Evolutionary conservation across 30 jellyfish, hydroid and myxozoan genomes (phyloP), one percentile per base, ranked within the genome.

Genomic region (Aurelia aurita): DNA sequence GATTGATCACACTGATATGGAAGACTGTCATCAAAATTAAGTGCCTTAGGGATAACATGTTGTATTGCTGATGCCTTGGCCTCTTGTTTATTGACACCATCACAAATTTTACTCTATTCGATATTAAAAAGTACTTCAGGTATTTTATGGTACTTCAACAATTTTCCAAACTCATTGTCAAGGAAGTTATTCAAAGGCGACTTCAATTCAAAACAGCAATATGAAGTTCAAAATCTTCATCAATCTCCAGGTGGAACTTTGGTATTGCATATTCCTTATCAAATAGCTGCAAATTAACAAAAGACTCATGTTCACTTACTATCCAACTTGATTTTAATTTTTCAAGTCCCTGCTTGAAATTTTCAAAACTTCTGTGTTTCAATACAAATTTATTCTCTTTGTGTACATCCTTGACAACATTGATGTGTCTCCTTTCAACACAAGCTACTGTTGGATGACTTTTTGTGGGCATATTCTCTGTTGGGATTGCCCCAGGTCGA

Each of bases 401-500:
- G 64, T 14, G 64, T 16, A 14, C 6, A 8, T 53, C 64, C 9
- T 53, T 53, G 2, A 53, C 64, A 14, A 53, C 9, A 16, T 53
- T 53, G 64, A 53, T 20, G 25, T 53, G 64, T 20, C 64, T 53
- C 25, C 64, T 53, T 53, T 53, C 64, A 20, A 53, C 64, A 4
- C 21, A 28, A 19, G 53, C 21, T 65, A 5, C 77, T 65, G 8
- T 65, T 20, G 21, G 27, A 29, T 65, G 77, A 65, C 77, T 22
- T 20, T 65, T 28, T 65, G 8, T n/a, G 9, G 77, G 77, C 53
- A 65, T 49, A 65, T 65, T 65, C 20, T 65, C 77, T 28, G 77
- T 65, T 65, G 77, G 77, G 8, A 65, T 65, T 8, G 77, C 77
- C 20, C 77, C 77, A 20, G 77, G 77, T 8, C 77, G 77, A 28